These are phyloP conservation scores for Gopherus evgoodei DNA, from an alignment of 2,113 vertebrate species.

Conservation along the genomic window DNA sequence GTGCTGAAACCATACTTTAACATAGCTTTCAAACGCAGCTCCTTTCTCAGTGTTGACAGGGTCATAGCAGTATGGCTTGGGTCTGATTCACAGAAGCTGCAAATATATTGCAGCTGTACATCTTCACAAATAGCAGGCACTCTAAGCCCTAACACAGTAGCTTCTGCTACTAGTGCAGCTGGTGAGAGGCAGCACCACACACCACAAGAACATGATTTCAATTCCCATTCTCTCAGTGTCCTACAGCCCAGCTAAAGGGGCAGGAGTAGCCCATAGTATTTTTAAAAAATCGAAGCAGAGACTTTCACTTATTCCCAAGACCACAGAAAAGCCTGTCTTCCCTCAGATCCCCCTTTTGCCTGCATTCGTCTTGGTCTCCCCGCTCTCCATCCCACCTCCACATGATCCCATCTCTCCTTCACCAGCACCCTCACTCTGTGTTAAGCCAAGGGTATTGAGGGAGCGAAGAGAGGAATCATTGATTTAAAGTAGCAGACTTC, in stretches of 20 bases:
- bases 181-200: neutral
- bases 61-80: neutral
- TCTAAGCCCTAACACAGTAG: neutral
- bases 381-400: neutral
- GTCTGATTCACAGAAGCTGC: neutral
- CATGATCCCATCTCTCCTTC: neutral
- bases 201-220: neutral
- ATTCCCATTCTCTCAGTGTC: neutral
- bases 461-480: neutral
- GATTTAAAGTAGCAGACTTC: neutral
- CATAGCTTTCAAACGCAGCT: neutral
- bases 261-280: neutral
- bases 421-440: too few species aligned
- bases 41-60: neutral
- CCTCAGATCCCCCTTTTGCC: neutral
- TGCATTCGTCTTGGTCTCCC: neutral
- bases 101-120: neutral
- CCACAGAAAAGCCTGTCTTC: neutral
- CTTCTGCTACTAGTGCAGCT: neutral
- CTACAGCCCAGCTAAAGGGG: neutral
- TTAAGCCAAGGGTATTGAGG: neutral
- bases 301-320: neutral
- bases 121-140: neutral
- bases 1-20: neutral
- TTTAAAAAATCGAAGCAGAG: neutral